phyloP scores from a whole-genome alignment of 2,113 vertebrate species.

The Dipodomys merriami region DNA sequence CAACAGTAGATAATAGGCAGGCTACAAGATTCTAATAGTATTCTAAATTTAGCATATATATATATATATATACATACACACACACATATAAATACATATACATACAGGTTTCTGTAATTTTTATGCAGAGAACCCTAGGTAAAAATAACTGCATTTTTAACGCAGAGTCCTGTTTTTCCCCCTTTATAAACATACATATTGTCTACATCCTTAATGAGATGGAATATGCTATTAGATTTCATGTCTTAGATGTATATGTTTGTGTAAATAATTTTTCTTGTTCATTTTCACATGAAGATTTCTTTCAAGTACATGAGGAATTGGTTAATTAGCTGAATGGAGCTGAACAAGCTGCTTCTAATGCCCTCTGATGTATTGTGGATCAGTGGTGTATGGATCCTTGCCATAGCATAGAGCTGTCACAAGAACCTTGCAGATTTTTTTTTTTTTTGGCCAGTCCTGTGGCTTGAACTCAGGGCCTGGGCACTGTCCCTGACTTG shows the following conservation, averaged over 20 bases:
- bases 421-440: not conserved
- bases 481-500: too few species aligned
- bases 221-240: constrained; percentile 2
- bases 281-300: constrained; percentile 15
- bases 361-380: constrained; percentile 1
- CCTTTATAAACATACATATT: not conserved
- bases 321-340: constrained; percentile 30
- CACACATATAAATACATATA: too few species aligned
- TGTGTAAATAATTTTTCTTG: constrained; percentile 21
- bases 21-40: constrained; percentile 7
- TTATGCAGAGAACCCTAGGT: not conserved
- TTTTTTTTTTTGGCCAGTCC: too few species aligned
- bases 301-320: not conserved
- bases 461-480: too few species aligned
- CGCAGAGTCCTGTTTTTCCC: not conserved
- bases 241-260: constrained; percentile 10
- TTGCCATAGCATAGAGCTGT: not conserved
- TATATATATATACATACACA: not conserved
- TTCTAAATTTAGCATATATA: constrained; percentile 12
- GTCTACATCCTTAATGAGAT: constrained; percentile 10
- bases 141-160: constrained; percentile 27
- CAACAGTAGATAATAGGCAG: not conserved
- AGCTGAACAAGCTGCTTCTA: constrained; percentile 13
- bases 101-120: not conserved
- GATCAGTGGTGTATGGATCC: not conserved